Evolutionary conservation across 2,888 invertebrate genomes (phyloP), one percentile per base, ranked within the genome.

Genomic region (Lepidonotus clava): DNA sequence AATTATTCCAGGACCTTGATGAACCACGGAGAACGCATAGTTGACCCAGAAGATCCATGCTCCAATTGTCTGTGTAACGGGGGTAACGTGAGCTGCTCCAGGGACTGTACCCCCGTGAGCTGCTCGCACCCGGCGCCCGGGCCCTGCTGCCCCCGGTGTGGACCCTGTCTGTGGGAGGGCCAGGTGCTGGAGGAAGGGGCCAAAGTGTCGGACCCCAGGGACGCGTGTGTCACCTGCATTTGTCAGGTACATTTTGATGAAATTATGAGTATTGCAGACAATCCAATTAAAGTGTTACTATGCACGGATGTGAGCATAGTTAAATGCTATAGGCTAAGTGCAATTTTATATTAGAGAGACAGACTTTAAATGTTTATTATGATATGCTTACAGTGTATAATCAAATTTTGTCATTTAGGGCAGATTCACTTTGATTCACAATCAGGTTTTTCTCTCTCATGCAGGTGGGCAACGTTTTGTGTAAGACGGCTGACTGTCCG

Each of bases 41-140:
- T 28, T 28, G 80, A 80, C 51, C 80, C 80, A 2, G 2, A 24
- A 41, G 80, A 41, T 18, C 18, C 28, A 14, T 80, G 80, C 46
- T 41, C 41, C 1, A 28, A 80, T 41, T 80, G 80, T 46, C 32
- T 32, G 21, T 84, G 84, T 67, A 38, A 21, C 4, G 38, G 21
- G 41, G 85, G 85, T 2, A 24, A 32, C 32, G 53, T 85, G 67
- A 85, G 21, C 24, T 85, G 85, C 71, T 32, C 71, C 1, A 11
- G 21, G 34, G 14, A 5, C 51, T 85, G 85, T 38, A 28, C 85
- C 0, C 21, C 18, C 8, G 21, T 38, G 0, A 4, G 21, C 38
- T 86, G 86, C 51, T 21, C 53, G 4, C 77, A 86, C 21, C 86
- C 86, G 14, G 41, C 40, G 18, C 61, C 46, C 21, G 86, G 86